Evolutionary conservation across 2,888 invertebrate genomes (phyloP).

Genomic region (Lacanobia wlatinum): DNA sequence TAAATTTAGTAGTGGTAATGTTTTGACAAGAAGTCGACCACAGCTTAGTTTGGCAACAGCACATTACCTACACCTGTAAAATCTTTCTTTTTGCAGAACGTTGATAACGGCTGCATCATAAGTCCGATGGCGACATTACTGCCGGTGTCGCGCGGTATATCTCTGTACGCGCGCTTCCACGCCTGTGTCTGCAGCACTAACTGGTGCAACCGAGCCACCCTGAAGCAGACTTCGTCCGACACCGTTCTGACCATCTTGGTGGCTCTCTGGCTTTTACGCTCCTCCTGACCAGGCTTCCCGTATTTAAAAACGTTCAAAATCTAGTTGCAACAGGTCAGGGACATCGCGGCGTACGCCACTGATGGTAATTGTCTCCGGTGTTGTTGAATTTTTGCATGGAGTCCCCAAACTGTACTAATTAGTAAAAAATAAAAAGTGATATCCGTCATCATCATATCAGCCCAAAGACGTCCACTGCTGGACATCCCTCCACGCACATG

Average conservation of each 20-base stretch:
- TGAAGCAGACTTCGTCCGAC: background rate
- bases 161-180: constrained; percentile 83
- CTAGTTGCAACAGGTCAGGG: background rate
- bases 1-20: no score
- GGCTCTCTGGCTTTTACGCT: constrained; percentile 2
- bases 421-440: no score
- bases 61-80: background rate
- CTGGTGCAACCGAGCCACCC: constrained; percentile 76
- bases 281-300: constrained; percentile 8
- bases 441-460: no score
- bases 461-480: no score
- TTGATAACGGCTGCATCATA: constrained; percentile 80
- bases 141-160: constrained; percentile 81
- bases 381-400: no score
- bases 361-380: no score
- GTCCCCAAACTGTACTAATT: no score
- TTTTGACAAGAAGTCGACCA: no score
- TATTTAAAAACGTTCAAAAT: constrained; percentile 1
- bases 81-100: constrained; percentile 65
- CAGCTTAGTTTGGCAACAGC: background rate
- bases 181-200: constrained; percentile 82
- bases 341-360: no score
- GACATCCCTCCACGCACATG: no score
- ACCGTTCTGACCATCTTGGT: background rate
- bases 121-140: constrained; percentile 82